phyloP scores from a whole-genome alignment of 2,888 invertebrate species.

The Aspidapion aeneum region DNA sequence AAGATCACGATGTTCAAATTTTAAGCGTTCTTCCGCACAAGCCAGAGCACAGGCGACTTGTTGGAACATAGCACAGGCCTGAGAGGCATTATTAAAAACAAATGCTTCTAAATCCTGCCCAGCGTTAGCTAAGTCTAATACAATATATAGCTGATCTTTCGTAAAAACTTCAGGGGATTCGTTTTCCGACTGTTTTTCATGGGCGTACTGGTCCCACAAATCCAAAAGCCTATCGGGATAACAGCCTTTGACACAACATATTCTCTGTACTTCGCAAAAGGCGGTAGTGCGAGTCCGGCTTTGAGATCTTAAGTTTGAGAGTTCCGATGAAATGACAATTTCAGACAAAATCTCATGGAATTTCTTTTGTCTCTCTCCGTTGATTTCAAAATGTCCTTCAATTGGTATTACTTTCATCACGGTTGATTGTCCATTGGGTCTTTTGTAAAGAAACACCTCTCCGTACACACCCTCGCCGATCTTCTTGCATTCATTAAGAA shows the following conservation, averaged over 20 bases:
- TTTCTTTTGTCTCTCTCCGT: constrained; percentile 86
- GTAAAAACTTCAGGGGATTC: constrained; percentile 75
- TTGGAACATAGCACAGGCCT: constrained; percentile 67
- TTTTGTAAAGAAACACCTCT: constrained; percentile 78
- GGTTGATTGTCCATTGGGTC: constrained; percentile 52
- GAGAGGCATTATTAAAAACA: constrained; percentile 67
- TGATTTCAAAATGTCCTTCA: constrained; percentile 76
- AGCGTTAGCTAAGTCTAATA: constrained; percentile 83
- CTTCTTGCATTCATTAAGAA: constrained; percentile 69
- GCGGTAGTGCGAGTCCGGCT: constrained; percentile 60
- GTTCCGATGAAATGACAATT: constrained; percentile 84
- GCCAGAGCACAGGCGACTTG: constrained; percentile 83
- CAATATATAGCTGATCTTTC: constrained; percentile 73
- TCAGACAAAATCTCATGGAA: constrained; percentile 88
- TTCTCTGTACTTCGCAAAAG: constrained; percentile 67
- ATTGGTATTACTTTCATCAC: constrained; percentile 91
- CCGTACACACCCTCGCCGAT: constrained; percentile 98
- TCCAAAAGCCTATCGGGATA: constrained; percentile 18
- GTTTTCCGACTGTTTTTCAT: constrained; percentile 64
- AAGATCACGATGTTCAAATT: constrained; percentile 95
- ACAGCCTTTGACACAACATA: constrained; percentile 52
- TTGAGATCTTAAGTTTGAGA: constrained; percentile 67
- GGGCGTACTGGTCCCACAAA: constrained; percentile 17
- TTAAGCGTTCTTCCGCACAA: constrained; percentile 75
- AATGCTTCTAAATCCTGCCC: constrained; percentile 84